Percentiles rank a stretch among this genome's conserved stretches.
Conservation (phyloP, 1,140 invertebrate species). For the Drosophila eugracilis region DNA sequence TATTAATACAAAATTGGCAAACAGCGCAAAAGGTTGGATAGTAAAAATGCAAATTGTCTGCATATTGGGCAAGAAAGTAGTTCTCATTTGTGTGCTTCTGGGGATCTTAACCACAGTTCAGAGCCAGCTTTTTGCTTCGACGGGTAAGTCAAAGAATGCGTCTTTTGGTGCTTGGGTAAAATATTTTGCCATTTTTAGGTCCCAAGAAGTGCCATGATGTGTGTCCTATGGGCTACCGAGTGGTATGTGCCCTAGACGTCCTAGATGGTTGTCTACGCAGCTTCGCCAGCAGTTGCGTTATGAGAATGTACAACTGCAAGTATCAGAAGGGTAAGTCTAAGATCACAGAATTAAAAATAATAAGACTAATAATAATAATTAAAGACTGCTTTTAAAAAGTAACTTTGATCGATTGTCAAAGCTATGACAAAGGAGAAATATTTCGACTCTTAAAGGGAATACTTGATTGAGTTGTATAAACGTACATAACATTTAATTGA, state of each 20-base stretch:
- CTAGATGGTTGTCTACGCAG: conserved; percentile 58
- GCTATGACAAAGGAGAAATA: no score
- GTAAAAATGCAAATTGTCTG: conserved; percentile 38
- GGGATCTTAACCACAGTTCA: conserved; percentile 3
- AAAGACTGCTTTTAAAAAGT: not conserved
- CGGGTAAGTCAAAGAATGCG: conserved; percentile 54
- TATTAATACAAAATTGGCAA: conserved; percentile 33
- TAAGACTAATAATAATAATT: no score
- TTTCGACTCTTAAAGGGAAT: no score
- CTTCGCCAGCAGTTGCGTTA: conserved; percentile 64
- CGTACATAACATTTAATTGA: no score
- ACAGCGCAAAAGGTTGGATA: conserved; percentile 1
- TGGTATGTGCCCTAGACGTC: conserved; percentile 62
- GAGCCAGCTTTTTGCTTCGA: conserved; percentile 28
- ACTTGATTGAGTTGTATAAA: no score
- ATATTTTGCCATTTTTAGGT: conserved; percentile 27
- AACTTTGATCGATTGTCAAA: not conserved
- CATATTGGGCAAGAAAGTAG: conserved; percentile 18
- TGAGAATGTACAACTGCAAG: conserved; percentile 72
- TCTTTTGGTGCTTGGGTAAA: no score
- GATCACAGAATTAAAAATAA: no score
- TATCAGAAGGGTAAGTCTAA: conserved; percentile 57
- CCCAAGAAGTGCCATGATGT: conserved; percentile 70
- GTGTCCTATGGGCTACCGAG: conserved; percentile 56
- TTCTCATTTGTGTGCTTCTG: conserved; percentile 28